A percentile compares a stretch with the other conserved stretches of the same genome.
These are phyloP conservation scores for Oscheius sp. DNA, from an alignment of 2,888 invertebrate genomes.

Conservation along the genomic window DNA sequence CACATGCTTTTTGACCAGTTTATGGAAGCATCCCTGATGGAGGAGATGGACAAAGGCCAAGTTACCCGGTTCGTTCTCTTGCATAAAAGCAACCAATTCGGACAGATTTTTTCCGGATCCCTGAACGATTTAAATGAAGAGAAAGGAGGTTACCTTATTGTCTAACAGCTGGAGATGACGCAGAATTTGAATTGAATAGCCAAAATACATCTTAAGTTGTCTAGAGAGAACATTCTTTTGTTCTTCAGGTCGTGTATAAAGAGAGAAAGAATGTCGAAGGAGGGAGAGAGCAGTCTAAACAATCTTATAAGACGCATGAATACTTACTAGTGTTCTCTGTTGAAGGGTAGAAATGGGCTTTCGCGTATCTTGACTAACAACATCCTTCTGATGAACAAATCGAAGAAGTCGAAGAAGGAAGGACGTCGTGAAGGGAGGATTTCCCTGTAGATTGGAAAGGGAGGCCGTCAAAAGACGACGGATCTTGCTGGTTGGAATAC, in stretches of 20 bases:
- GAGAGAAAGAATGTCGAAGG: constrained; percentile 61
- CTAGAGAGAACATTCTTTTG: constrained; percentile 47
- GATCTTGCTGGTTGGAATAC: constrained; percentile 68
- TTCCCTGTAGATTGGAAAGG: constrained; percentile 66
- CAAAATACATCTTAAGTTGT: constrained; percentile 58
- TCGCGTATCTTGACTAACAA: constrained; percentile 35
- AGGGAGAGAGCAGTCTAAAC: constrained; percentile 60
- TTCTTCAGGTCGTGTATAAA: constrained; percentile 57
- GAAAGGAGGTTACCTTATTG: constrained; percentile 44
- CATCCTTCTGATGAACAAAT: constrained; percentile 59
- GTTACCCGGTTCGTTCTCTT: constrained; percentile 62
- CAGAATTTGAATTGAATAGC: constrained; percentile 65
- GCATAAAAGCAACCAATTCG: constrained; percentile 56
- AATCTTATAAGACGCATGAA: not conserved
- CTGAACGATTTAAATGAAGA: constrained; percentile 33
- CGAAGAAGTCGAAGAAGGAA: constrained; percentile 64
- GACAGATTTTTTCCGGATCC: constrained; percentile 62
- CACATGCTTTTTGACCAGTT: constrained; percentile 45
- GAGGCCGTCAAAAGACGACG: constrained; percentile 68
- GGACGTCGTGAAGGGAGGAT: constrained; percentile 66
- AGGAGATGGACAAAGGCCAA: constrained; percentile 65
- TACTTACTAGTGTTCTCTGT: constrained; percentile 37
- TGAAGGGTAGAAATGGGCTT: constrained; percentile 39
- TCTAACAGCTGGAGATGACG: constrained; percentile 63
- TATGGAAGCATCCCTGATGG: constrained; percentile 63